Conservation (phyloP, 2,797 vertebrate species). For the Eulemur rubriventer region DNA sequence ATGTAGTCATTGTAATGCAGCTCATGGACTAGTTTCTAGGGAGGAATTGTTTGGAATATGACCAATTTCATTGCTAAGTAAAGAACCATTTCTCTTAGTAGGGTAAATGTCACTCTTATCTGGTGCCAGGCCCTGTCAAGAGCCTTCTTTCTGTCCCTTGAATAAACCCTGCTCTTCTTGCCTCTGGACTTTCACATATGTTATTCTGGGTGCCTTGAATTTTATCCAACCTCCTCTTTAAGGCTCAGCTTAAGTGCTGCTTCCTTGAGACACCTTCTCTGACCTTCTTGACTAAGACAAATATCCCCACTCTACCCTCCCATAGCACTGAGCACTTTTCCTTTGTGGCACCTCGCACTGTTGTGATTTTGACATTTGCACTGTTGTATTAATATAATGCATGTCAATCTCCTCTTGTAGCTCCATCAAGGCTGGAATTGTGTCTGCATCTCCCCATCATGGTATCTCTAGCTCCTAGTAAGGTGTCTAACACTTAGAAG, state of each 20-base stretch:
- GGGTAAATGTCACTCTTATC: not conserved
- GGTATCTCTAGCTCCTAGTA: not conserved
- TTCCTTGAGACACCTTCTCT: not conserved
- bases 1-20: not conserved
- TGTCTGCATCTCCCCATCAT: not conserved
- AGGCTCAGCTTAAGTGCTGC: not conserved
- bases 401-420: not conserved
- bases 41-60: not conserved
- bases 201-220: not conserved
- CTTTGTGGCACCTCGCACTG: not conserved
- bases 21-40: not conserved
- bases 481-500: not conserved
- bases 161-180: not conserved
- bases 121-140: not conserved
- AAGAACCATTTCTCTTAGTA: not conserved
- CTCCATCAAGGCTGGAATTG: not conserved
- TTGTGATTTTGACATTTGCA: not conserved
- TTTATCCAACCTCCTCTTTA: not conserved
- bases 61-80: not conserved
- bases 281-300: not conserved
- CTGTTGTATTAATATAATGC: not conserved
- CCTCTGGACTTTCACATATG: not conserved
- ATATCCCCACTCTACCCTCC: not conserved
- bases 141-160: not conserved
- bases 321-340: not conserved